phyloP scores from a whole-genome alignment of 1,140 invertebrate species.

The Zophobas atratus region DNA sequence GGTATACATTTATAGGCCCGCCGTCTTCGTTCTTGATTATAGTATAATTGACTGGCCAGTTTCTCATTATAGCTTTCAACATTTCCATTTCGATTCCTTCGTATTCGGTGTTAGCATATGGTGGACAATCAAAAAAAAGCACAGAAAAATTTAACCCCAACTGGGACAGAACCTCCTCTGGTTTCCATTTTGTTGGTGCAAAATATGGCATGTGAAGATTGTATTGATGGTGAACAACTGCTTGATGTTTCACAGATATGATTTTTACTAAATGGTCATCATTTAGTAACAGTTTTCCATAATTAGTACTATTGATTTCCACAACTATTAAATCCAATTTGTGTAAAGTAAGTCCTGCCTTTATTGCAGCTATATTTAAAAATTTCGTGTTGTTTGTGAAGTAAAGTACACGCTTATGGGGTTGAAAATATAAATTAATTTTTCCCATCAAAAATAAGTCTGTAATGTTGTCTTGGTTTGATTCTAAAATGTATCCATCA shows the following conservation, averaged over 20 bases:
- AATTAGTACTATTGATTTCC: neutral
- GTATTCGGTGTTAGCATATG: neutral
- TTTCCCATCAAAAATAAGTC: neutral
- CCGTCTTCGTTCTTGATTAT: neutral
- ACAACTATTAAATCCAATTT: neutral
- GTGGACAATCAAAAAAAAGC: neutral
- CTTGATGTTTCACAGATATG: neutral
- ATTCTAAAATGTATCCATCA: constrained; percentile 1
- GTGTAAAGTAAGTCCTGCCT: neutral
- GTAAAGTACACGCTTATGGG: neutral
- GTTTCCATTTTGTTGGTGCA: neutral
- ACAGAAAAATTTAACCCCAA: neutral
- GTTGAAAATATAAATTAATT: constrained; percentile 7
- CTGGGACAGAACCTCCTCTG: neutral
- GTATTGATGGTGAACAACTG: neutral
- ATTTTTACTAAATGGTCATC: neutral
- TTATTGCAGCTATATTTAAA: neutral
- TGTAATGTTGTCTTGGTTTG: neutral
- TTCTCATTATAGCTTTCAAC: constrained; percentile 1
- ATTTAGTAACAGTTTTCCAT: neutral
- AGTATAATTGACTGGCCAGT: neutral
- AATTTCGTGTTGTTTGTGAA: neutral
- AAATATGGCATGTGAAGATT: neutral
- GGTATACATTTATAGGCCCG: neutral
- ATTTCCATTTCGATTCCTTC: constrained; percentile 15